Evolutionary conservation across 53 echinoderm and acorn worm species (phyloP).

Genomic region (Luidia sarsii): DNA sequence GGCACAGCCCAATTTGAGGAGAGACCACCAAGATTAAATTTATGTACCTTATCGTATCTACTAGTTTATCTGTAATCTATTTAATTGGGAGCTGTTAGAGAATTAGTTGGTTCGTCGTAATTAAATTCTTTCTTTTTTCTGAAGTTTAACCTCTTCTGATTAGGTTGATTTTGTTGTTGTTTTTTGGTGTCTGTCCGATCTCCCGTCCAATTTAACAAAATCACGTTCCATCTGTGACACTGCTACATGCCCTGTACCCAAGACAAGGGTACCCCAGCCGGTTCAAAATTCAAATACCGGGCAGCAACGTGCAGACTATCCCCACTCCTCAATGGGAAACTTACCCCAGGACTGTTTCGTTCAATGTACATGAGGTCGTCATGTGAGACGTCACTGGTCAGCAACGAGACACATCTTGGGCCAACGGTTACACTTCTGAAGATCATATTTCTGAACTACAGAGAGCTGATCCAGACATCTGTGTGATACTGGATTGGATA

Average conservation of each 20-base stretch:
- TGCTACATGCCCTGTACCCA: background rate
- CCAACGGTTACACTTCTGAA: background rate
- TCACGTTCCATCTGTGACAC: too few relatives aligned
- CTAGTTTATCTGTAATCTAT: too few relatives aligned
- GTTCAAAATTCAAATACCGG: background rate
- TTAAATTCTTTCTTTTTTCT: too few relatives aligned
- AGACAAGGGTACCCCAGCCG: background rate
- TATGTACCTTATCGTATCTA: too few relatives aligned
- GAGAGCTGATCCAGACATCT: conserved; percentile 40
- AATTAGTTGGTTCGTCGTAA: too few relatives aligned
- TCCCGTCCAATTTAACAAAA: too few relatives aligned
- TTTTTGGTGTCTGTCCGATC: too few relatives aligned
- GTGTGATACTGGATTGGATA: conserved; percentile 45
- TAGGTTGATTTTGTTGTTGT: too few relatives aligned
- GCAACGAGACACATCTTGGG: conserved; percentile 24
- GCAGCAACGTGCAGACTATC: background rate
- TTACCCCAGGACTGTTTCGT: background rate
- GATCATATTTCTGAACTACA: conserved; percentile 40
- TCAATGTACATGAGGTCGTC: background rate
- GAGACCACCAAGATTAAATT: too few relatives aligned
- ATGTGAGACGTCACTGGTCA: background rate
- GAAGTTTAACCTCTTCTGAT: too few relatives aligned
- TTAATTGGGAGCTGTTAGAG: too few relatives aligned
- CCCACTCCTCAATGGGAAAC: background rate
- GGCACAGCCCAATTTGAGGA: too few relatives aligned